Evolutionary conservation across 1,140 invertebrate genomes (phyloP), one percentile per base, ranked within the genome.

Genomic region (Zaprionus camerounensis): DNA sequence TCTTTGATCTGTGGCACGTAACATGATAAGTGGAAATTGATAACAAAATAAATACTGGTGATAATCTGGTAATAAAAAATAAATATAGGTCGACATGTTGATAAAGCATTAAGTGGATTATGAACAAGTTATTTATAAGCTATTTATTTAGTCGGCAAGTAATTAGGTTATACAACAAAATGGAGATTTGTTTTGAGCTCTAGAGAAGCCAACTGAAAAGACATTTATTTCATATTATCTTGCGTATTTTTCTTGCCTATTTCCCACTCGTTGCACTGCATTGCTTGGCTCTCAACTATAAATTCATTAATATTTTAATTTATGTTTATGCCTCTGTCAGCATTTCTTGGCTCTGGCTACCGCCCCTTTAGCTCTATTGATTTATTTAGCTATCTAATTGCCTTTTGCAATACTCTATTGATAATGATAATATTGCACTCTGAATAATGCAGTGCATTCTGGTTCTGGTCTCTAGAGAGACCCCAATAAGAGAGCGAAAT

Each of bases 311-410:
- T 34, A 34, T 56, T 61, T 69, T 74, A 36, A 51, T 20, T 51
- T n/a, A 51, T 51, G 46, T 51, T 13, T 24, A 13, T 11, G 20
- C 7, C 20, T 12, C 22, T 46, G 59, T 75, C 34, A 38, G 55
- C 53, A 71, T 38, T 53, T 51, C 64, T 51, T 38, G 20, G 41
- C 26, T 11, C 7, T 28, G 9, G 17, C 28, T 22, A n/a, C 15
- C 2, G 15, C 3, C 49, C 58, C 15, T 5, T 15, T 15, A 6
- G 3, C 26, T 24, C 17, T n/a, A 74, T 85, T 78, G 71, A 75
- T 81, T 84, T 84, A 68, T 74, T 78, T 75, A 75, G 53, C 59
- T 57, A 57, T 51, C 78, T 85, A 86, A 85, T 86, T 85, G 79
- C 68, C 63, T 71, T 85, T 78, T 74, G 81, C 82, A 67, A 80